Evolutionary conservation across 2,113 vertebrate species (phyloP).

Genomic region (Corvus hawaiiensis): DNA sequence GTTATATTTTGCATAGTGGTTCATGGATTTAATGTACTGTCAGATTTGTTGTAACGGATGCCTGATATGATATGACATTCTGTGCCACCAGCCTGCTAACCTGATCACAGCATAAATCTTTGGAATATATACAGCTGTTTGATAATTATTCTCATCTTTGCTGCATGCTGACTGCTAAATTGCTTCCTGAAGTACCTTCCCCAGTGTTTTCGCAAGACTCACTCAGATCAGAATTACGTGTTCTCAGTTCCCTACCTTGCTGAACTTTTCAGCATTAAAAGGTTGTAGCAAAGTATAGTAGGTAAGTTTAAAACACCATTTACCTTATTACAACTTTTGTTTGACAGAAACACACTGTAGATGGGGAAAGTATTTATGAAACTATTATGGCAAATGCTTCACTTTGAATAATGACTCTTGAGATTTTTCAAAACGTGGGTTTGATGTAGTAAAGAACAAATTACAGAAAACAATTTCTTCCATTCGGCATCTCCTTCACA

Average conservation of each 20-base stretch:
- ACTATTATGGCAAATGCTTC: neutral
- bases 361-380: neutral
- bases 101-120: neutral
- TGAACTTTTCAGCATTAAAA: neutral
- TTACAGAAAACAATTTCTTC: neutral
- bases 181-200: conserved; percentile 21
- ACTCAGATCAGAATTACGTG: neutral
- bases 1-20: neutral
- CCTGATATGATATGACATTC: neutral
- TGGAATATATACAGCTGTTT: neutral
- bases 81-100: neutral
- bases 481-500: neutral
- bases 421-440: neutral
- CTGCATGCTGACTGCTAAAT: neutral
- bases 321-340: neutral
- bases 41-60: neutral
- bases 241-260: neutral
- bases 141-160: neutral
- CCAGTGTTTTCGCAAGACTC: neutral
- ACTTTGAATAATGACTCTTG: neutral
- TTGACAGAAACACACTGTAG: neutral
- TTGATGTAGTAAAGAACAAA: neutral
- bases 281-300: neutral
- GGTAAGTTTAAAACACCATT: neutral
- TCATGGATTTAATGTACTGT: neutral